phyloP scores from a whole-genome alignment of 2,113 vertebrate species.

The Epinephelus fuscoguttatus region DNA sequence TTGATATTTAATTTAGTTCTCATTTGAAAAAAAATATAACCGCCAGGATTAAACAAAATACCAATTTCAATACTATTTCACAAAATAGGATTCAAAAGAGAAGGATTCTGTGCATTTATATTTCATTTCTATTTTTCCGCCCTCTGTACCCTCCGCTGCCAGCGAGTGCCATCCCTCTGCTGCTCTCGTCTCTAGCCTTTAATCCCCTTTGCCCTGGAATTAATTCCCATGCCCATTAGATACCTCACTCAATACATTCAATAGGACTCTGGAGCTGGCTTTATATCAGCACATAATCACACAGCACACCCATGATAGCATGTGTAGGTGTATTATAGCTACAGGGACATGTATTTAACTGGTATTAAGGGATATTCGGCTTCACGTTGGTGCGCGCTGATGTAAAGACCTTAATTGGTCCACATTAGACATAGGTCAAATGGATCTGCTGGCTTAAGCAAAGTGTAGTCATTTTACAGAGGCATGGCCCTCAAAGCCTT shows the following conservation, averaged over 20 bases:
- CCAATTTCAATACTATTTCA: conserved; percentile 70
- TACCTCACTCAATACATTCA: conserved; percentile 74
- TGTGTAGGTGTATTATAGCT: conserved; percentile 81
- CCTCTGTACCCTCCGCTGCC: conserved; percentile 68
- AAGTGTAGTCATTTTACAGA: conserved; percentile 64
- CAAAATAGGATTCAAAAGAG: conserved; percentile 68
- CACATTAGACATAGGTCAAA: conserved; percentile 78
- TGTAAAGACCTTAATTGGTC: conserved; percentile 80
- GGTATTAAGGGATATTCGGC: conserved; percentile 76
- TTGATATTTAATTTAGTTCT: conserved; percentile 58
- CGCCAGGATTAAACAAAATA: conserved; percentile 69
- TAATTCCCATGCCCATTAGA: conserved; percentile 82
- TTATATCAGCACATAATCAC: conserved; percentile 77
- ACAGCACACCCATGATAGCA: conserved; percentile 61
- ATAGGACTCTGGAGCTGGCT: conserved; percentile 67
- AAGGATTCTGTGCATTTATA: conserved; percentile 66
- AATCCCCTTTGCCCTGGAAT: conserved; percentile 82
- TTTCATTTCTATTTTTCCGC: conserved; percentile 72
- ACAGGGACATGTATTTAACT: conserved; percentile 78
- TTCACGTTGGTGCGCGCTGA: conserved; percentile 61
- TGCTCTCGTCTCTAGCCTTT: conserved; percentile 71
- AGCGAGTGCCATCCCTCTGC: conserved; percentile 70
- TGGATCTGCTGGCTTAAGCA: conserved; percentile 73
- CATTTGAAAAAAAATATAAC: conserved; percentile 33
- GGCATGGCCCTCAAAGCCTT: conserved; percentile 47